Evolutionary conservation across 2,797 vertebrate species (phyloP), one percentile per base, ranked within the genome.

Genomic region (Cyprinella venusta): DNA sequence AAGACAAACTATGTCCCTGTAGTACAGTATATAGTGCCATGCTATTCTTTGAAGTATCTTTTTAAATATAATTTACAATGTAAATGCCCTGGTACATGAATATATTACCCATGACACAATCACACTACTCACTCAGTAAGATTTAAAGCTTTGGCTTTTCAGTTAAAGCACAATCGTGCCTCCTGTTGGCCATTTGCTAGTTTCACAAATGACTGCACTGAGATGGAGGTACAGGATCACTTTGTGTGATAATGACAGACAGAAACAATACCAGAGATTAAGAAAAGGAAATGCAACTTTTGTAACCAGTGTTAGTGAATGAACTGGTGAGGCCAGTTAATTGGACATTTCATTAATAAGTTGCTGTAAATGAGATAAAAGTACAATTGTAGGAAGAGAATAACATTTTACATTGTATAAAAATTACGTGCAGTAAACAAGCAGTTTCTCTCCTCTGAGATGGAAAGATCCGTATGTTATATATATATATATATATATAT

Each of bases 391-490:
- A 92, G 89, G 90, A 90, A 90, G 88, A 88, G 92, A 93, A 93
- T 61, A 72, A 89, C 94, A 94, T 95, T 95, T 94, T 95, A 96
- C 93, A 95, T 90, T 94, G 92, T 91, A 96, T 96, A 95, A 97
- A 96, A 93, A 94, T 91, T 93, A 83, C 95, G 94, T 94, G 90
- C 91, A 90, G 63, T 64, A 79, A 85, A 52, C 76, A 84, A 87
- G 86, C 79, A 42, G 54, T 56, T 18, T 74, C 76, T 82, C 45
- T 40, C 13, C 15, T 12, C 56, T 13, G 76, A 77, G 40, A 59
- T 68, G 72, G 16, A 45, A 80, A 26, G 42, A 76, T 18, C 61
- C 18, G 6, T 70, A 3, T 21, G 69, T 76, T 82, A 86, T 42
- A 42, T 42, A 42, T 42, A 42, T 3, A 42, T n/a, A n/a, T n/a